Evolutionary conservation across 2,113 vertebrate species (phyloP).

Genomic region (Mugil cephalus): DNA sequence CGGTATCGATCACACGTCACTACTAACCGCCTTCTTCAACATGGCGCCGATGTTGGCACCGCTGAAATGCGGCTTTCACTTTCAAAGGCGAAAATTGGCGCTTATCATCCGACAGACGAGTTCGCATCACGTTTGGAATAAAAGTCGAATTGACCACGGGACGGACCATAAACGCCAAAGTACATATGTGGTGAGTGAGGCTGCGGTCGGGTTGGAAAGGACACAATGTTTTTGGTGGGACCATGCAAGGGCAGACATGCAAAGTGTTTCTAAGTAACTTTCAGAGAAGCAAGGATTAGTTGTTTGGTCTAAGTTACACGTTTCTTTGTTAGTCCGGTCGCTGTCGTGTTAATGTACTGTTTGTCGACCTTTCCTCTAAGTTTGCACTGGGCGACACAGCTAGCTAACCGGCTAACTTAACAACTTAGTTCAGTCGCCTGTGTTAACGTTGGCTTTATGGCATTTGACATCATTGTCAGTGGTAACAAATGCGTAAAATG

Average conservation of each 20-base stretch:
- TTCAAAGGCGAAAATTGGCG: conserved; percentile 78
- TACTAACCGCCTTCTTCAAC: conserved; percentile 57
- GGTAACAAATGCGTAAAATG: accelerated
- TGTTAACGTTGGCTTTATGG: neutral
- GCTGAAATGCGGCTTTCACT: conserved; percentile 74
- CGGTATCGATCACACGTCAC: too few relatives aligned
- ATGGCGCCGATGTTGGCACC: conserved; percentile 83
- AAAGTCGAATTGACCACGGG: conserved; percentile 15
- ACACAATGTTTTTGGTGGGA: conserved; percentile 46
- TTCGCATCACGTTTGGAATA: conserved; percentile 72
- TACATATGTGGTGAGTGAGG: conserved; percentile 55
- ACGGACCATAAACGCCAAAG: conserved; percentile 35
- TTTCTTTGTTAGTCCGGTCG: neutral
- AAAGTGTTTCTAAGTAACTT: conserved; percentile 47
- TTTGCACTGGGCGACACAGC: neutral
- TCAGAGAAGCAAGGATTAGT: neutral
- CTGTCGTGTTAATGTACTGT: neutral
- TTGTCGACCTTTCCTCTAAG: neutral
- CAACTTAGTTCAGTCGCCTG: neutral
- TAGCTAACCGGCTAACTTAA: conserved; percentile 7
- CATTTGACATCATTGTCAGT: neutral
- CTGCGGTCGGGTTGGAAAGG: conserved; percentile 23
- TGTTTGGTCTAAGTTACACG: accelerated
- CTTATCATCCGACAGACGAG: conserved; percentile 74
- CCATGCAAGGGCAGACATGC: conserved; percentile 59